Percentiles rank a stretch among this genome's conserved stretches.
Evolutionary conservation across 2,113 vertebrate species (phyloP).

Genomic region (Leptobrachium ailaonicum): DNA sequence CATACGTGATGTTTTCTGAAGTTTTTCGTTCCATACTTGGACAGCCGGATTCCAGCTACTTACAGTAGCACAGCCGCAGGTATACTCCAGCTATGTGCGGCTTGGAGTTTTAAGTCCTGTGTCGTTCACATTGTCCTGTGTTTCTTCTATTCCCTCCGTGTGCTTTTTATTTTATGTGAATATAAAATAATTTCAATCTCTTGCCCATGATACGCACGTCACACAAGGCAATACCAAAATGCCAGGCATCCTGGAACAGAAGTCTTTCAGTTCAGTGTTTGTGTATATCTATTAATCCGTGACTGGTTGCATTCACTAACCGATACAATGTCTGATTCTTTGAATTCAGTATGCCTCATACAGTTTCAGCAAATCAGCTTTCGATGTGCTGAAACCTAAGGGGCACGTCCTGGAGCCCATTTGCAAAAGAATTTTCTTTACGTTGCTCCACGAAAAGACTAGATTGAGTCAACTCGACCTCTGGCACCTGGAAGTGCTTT

Average conservation of each 20-base stretch:
- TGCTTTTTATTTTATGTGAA: background rate
- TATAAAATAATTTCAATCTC: background rate
- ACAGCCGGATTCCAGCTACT: conserved; percentile 47
- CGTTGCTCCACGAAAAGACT: no score
- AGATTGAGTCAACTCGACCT: no score
- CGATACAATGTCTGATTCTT: no score
- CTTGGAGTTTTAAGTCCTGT: conserved; percentile 3
- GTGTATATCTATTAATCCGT: no score
- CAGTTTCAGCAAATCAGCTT: no score
- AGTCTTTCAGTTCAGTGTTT: no score
- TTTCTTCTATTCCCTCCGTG: background rate
- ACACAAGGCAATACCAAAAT: conserved; percentile 13
- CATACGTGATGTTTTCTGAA: conserved; percentile 63
- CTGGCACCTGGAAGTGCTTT: no score
- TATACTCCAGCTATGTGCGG: background rate
- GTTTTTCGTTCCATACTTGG: conserved; percentile 51
- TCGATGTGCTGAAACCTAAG: no score
- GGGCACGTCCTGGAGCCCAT: no score
- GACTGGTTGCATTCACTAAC: no score
- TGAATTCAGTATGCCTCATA: no score
- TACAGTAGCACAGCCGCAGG: conserved; percentile 6
- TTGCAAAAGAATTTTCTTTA: no score
- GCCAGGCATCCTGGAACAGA: background rate
- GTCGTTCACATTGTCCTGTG: background rate
- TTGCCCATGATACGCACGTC: conserved; percentile 28